Evolutionary conservation across 2,797 vertebrate genomes (phyloP).

Genomic region (Syngnathus rostellatus): DNA sequence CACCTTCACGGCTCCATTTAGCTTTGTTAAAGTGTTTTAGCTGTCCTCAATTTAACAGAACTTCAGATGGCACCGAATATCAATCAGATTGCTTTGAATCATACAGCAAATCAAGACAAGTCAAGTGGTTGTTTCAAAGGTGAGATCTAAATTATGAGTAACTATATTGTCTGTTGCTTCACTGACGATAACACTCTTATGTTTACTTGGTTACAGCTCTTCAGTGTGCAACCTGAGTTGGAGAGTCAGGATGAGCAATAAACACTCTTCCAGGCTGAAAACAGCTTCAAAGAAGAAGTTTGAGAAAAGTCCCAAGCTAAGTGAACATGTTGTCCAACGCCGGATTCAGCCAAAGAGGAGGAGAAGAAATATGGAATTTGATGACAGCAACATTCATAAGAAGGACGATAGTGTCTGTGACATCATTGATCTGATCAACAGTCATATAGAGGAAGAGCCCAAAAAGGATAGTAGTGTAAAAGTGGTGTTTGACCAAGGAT

Average conservation of each 20-base stretch:
- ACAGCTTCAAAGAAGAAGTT: constrained; percentile 13
- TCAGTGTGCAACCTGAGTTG: constrained; percentile 33
- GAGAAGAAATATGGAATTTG: neutral
- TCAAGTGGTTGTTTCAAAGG: neutral
- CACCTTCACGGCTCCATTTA: neutral
- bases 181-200: neutral
- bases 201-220: constrained; percentile 26
- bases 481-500: constrained; percentile 9
- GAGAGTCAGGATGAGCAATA: constrained; percentile 27
- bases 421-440: constrained; percentile 25
- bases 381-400: fast-evolving
- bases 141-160: neutral
- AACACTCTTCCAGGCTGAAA: constrained; percentile 9
- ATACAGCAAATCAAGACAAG: neutral
- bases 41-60: neutral
- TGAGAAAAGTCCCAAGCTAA: constrained; percentile 4
- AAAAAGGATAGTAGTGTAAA: neutral
- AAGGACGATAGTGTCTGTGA: neutral
- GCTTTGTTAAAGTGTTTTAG: neutral
- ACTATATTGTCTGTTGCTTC: neutral
- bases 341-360: constrained; percentile 2
- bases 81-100: neutral
- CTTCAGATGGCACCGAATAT: neutral
- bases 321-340: constrained; percentile 7
- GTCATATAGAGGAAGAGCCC: neutral